Percentiles rank a stretch among this genome's conserved stretches.
Evolutionary conservation across 2,888 invertebrate genomes (phyloP).

Genomic region (Nyleta sp.): DNA sequence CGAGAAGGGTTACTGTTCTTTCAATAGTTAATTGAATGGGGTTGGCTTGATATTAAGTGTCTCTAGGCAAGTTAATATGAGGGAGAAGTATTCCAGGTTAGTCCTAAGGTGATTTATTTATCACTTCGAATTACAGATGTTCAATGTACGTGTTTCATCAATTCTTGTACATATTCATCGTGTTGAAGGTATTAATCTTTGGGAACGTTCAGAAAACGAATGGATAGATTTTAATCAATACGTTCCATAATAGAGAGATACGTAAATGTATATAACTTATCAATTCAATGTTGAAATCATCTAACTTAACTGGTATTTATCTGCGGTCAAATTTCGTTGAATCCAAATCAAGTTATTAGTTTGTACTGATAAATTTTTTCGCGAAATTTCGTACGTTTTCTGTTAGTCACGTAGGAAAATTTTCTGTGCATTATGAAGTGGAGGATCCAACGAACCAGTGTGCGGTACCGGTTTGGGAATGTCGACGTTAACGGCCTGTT

Average conservation of each 20-base stretch:
- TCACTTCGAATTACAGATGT: constrained; percentile 75
- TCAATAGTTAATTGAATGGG: constrained; percentile 73
- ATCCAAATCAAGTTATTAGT: too few relatives aligned
- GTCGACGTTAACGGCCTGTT: constrained; percentile 78
- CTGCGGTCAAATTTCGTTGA: too few relatives aligned
- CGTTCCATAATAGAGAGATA: too few relatives aligned
- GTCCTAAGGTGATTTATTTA: constrained; percentile 76
- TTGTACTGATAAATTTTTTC: constrained; percentile 1
- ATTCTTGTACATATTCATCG: constrained; percentile 13
- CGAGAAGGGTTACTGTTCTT: constrained; percentile 5
- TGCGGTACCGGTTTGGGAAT: constrained; percentile 72
- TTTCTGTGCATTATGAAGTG: constrained; percentile 55
- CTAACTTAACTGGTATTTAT: too few relatives aligned
- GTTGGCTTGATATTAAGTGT: constrained; percentile 75
- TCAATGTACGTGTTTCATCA: constrained; percentile 60
- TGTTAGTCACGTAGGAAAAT: constrained; percentile 51
- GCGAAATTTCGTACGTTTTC: constrained; percentile 17
- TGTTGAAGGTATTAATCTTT: constrained; percentile 14
- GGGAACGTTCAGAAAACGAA: neutral
- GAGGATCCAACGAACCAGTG: constrained; percentile 61
- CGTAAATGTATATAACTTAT: too few relatives aligned
- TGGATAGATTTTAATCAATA: too few relatives aligned
- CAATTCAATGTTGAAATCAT: too few relatives aligned
- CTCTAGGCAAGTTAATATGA: constrained; percentile 36
- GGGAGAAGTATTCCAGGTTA: constrained; percentile 73